Evolutionary conservation across 2,888 invertebrate genomes (phyloP).

Genomic region (Brachycybe producta): DNA sequence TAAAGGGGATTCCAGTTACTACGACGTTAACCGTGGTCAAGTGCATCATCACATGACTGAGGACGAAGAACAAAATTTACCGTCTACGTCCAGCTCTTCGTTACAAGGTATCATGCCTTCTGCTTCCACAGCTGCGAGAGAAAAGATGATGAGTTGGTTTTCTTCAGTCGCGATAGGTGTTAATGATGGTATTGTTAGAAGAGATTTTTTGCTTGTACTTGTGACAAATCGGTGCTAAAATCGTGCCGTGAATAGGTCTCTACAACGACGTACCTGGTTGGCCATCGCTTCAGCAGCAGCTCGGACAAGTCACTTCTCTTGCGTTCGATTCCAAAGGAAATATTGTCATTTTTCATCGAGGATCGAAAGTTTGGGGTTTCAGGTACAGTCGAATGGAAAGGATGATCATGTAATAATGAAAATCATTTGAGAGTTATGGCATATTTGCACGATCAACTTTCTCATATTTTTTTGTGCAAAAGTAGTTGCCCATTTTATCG

Average conservation of each 20-base stretch:
- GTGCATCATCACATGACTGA: conserved; percentile 1
- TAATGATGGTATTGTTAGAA: neutral
- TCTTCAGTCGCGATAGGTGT: neutral
- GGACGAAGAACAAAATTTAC: too few relatives aligned
- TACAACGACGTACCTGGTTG: conserved; percentile 21
- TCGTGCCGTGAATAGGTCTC: conserved; percentile 11
- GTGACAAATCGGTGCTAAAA: too few relatives aligned
- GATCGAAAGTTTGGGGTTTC: conserved; percentile 25
- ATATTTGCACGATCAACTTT: too few relatives aligned
- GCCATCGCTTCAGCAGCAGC: conserved; percentile 25
- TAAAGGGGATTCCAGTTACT: neutral
- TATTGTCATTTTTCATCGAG: conserved; percentile 27
- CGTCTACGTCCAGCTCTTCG: too few relatives aligned
- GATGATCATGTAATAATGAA: too few relatives aligned
- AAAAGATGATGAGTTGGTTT: neutral
- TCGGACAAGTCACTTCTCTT: conserved; percentile 27
- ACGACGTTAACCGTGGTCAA: conserved; percentile 4
- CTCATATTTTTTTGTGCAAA: too few relatives aligned
- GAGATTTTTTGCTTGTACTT: neutral
- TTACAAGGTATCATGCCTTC: too few relatives aligned
- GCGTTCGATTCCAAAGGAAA: conserved; percentile 23
- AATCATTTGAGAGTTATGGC: too few relatives aligned
- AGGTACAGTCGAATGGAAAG: too few relatives aligned
- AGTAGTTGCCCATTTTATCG: too few relatives aligned
- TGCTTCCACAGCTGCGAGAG: too few relatives aligned